Base-by-base conservation (phyloP, 2,888 invertebrate genomes). In the Cataglyphis livida region DNA sequence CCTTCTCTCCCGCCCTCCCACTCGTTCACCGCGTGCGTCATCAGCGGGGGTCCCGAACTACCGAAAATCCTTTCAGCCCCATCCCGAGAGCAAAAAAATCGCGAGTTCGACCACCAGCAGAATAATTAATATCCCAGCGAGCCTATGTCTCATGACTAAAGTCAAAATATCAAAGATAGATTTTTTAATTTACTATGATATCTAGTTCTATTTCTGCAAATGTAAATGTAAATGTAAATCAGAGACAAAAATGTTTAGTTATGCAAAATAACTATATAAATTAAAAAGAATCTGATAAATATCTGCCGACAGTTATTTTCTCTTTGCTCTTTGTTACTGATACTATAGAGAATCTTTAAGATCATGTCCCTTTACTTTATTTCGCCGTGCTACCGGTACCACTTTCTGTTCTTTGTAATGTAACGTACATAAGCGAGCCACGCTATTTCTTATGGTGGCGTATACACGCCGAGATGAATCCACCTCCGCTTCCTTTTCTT, bases 41-140 rank as follows among this genome's bases (percentile, higher is more conserved):
- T 79, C 88, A 88, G 88, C 88, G 51, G 90, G 88, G 84, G 86
- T 87, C 84, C 84, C 10, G 70, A 85, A 89, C 83, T 90, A 87
- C 84, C 85, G 87, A 88, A 83, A 81, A 81, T 65, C 44, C 83
- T 81, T 82, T 83, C 62, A 48, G 41, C 28, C 21, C 32, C 68
- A 10, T 25, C 5, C 28, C 3, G 32, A 51, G 41, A 82, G 78
- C 64, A 65, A 84, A 82, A 86, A 84, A 35, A 81, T 71, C 64
- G 78, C 78, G 66, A 21, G 35, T n/a, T 64, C 68, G 70, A 79
- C 82, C 83, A 86, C 71, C 84, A 61, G 41, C 44, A 51, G 61
- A 73, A 76, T 84, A 84, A 89, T 83, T 85, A 84, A 90, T 90
- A 90, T 85, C 81, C 84, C 62, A 64, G 32, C 73, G 64, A 74